These are phyloP conservation scores for Stenotaenia linearis DNA, from an alignment of 2,888 invertebrate species.

Conservation along the genomic window DNA sequence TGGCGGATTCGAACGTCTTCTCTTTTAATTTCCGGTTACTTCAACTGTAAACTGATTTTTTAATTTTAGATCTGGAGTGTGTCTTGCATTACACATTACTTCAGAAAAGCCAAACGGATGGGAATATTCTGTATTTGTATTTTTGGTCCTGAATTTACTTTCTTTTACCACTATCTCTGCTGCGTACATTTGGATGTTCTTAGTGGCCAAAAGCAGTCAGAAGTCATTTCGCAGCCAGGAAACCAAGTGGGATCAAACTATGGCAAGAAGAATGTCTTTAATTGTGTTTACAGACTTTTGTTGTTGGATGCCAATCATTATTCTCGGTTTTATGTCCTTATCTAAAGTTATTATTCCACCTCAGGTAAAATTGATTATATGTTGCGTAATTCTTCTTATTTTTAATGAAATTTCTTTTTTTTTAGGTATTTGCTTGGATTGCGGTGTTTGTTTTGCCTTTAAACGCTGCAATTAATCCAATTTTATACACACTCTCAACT, in stretches of 20 bases:
- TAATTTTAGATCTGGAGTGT: conserved; percentile 48
- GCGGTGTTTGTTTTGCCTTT: conserved; percentile 53
- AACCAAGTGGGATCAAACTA: conserved; percentile 43
- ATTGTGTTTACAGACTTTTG: conserved; percentile 53
- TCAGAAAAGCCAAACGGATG: conserved; percentile 51
- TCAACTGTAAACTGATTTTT: not conserved
- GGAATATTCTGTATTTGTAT: conserved; percentile 54
- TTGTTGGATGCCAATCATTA: conserved; percentile 54
- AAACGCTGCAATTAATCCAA: conserved; percentile 53
- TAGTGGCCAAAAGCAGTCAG: conserved; percentile 49
- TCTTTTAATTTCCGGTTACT: too few species aligned
- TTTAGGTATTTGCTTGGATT: conserved; percentile 51
- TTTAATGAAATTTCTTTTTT: not conserved
- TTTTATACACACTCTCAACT: conserved; percentile 51
- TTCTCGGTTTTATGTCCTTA: conserved; percentile 51
- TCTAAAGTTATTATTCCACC: conserved; percentile 49
- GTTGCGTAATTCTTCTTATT: not conserved
- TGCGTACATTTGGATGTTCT: conserved; percentile 53
- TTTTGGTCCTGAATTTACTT: conserved; percentile 51
- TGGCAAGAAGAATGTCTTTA: conserved; percentile 53
- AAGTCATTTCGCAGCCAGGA: conserved; percentile 47
- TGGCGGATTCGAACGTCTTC: too few species aligned
- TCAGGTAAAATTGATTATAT: conserved; percentile 44
- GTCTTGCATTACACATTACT: conserved; percentile 53
- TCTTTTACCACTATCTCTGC: conserved; percentile 51